These are phyloP conservation scores for Sphinx pinastri DNA, from an alignment of 2,888 invertebrate genomes.

Conservation along the genomic window DNA sequence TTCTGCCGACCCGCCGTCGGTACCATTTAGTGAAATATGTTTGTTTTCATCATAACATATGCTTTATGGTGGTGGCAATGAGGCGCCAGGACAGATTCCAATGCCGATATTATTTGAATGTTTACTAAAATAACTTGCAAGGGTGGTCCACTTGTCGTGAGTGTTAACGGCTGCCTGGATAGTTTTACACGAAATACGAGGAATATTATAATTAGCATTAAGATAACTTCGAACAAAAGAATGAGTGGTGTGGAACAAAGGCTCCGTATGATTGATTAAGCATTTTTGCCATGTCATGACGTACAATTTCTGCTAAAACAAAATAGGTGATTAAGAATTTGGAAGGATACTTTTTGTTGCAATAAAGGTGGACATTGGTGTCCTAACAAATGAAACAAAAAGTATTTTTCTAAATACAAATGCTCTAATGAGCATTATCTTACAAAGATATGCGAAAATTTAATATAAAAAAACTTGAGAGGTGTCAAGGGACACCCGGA, in stretches of 20 bases:
- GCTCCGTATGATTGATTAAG: neutral
- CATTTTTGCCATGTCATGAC: neutral
- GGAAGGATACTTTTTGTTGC: neutral
- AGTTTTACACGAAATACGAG: neutral
- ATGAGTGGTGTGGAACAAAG: neutral
- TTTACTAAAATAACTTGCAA: constrained; percentile 70
- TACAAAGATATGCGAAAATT: too few species aligned
- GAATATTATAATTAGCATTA: neutral
- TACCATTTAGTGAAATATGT: constrained; percentile 77
- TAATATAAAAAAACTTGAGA: too few species aligned
- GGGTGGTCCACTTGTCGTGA: constrained; percentile 65
- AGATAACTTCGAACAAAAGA: neutral
- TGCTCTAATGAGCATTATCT: too few species aligned
- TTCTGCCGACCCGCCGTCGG: constrained; percentile 71
- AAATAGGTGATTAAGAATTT: neutral
- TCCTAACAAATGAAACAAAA: too few species aligned
- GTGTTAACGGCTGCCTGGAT: constrained; percentile 30
- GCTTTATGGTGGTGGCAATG: constrained; percentile 62
- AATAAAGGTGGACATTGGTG: neutral
- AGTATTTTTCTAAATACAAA: too few species aligned
- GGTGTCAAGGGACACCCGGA: too few species aligned
- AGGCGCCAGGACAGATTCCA: constrained; percentile 54
- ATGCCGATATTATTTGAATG: constrained; percentile 60
- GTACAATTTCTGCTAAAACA: neutral
- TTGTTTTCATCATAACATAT: constrained; percentile 76